These are phyloP conservation scores for Melanotus villosus DNA, from an alignment of 2,888 invertebrate genomes.

Conservation along the genomic window DNA sequence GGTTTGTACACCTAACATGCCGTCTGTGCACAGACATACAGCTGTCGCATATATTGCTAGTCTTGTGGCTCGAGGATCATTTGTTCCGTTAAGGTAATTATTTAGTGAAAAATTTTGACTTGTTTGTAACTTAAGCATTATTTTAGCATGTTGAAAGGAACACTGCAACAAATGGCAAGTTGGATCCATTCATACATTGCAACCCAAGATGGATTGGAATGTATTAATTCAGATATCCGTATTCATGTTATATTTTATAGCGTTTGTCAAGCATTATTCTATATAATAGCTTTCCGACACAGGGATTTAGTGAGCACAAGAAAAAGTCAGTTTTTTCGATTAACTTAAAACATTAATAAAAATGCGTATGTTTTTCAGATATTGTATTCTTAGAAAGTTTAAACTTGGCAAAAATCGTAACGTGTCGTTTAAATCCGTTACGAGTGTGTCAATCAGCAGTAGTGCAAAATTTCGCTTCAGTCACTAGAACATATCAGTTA, in stretches of 20 bases:
- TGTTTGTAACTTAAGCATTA: too few relatives aligned
- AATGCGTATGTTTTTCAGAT: slow-evolving; percentile 70
- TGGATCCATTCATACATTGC: slow-evolving; percentile 91
- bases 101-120: slow-evolving; percentile 13
- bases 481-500: slow-evolving; percentile 88
- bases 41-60: slow-evolving; percentile 84
- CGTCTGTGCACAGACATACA: slow-evolving; percentile 77
- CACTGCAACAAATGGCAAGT: slow-evolving; percentile 79
- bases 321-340: slow-evolving; percentile 76
- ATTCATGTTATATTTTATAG: slow-evolving; percentile 92
- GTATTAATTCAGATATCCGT: slow-evolving; percentile 73
- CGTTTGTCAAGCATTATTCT: slow-evolving; percentile 93
- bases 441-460: slow-evolving; percentile 84
- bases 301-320: slow-evolving; percentile 83
- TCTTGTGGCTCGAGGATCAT: slow-evolving; percentile 79
- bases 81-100: slow-evolving; percentile 74
- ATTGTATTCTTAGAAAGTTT: slow-evolving; percentile 84
- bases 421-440: slow-evolving; percentile 90
- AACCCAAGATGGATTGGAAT: slow-evolving; percentile 74
- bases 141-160: slow-evolving; percentile 75
- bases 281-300: slow-evolving; percentile 91
- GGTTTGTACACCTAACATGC: slow-evolving; percentile 76
- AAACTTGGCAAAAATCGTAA: slow-evolving; percentile 89
- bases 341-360: neutral
- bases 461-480: slow-evolving; percentile 84